A percentile compares a stretch with the other conserved stretches of the same genome.
phyloP scores from a whole-genome alignment of 2,888 invertebrate species.

The Apamea monoglypha region DNA sequence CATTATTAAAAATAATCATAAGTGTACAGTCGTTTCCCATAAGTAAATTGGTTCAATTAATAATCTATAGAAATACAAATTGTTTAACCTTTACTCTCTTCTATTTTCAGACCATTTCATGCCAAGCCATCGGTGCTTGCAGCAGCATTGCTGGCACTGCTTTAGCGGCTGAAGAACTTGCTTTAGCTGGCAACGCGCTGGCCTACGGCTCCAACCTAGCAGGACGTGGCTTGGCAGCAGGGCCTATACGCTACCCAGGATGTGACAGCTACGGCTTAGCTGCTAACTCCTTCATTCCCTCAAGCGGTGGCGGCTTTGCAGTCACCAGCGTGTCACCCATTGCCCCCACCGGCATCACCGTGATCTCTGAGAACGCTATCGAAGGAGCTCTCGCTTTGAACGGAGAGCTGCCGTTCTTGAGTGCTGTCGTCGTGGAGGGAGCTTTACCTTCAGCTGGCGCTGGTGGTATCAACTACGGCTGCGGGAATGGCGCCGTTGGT shows the following conservation, averaged over 20 bases:
- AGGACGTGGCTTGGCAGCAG: constrained; percentile 13
- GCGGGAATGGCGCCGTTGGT: constrained; percentile 49
- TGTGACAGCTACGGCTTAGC: constrained; percentile 21
- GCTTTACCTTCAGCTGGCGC: constrained; percentile 68
- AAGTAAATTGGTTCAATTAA: background rate
- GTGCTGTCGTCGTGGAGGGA: constrained; percentile 72
- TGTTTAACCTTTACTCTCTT: background rate
- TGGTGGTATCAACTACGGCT: constrained; percentile 67
- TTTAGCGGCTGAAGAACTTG: constrained; percentile 57
- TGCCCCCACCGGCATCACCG: constrained; percentile 71
- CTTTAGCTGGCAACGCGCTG: constrained; percentile 39
- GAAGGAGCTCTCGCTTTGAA: too few species aligned
- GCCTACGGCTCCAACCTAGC: constrained; percentile 46
- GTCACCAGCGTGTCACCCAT: constrained; percentile 71
- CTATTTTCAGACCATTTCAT: constrained; percentile 49
- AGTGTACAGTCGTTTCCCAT: too few species aligned
- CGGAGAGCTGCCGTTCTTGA: too few species aligned
- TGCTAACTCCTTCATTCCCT: constrained; percentile 39
- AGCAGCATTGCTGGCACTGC: constrained; percentile 27
- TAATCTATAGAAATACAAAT: background rate
- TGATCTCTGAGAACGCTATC: too few species aligned
- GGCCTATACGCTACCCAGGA: constrained; percentile 23
- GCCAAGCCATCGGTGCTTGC: constrained; percentile 51
- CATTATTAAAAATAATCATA: too few species aligned
- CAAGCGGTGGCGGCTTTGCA: constrained; percentile 64